Evolutionary conservation across 2,797 vertebrate genomes (phyloP).

Genomic region (Melanotaenia trifasciata): DNA sequence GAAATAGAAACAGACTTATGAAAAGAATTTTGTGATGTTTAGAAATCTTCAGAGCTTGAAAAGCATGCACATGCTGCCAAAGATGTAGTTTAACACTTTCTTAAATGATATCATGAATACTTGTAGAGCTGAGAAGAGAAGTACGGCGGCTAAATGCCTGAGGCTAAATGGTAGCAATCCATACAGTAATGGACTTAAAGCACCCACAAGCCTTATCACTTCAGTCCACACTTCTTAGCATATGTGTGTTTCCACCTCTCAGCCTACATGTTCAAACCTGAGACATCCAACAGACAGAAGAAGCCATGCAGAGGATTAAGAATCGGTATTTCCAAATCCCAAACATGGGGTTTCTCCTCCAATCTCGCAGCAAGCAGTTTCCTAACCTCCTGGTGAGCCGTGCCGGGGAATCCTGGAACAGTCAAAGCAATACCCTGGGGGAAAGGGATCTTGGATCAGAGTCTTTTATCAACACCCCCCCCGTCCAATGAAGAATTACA

Average conservation of each 20-base stretch:
- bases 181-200: conserved; percentile 73
- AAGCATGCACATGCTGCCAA: conserved; percentile 21
- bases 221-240: conserved; percentile 69
- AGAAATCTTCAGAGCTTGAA: conserved; percentile 1
- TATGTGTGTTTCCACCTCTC: conserved; percentile 58
- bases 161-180: conserved; percentile 70
- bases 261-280: conserved; percentile 78
- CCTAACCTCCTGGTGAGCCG: conserved; percentile 59
- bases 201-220: conserved; percentile 75
- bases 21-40: conserved; percentile 10
- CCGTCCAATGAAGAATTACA: background rate
- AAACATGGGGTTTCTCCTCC: conserved; percentile 54
- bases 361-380: conserved; percentile 58
- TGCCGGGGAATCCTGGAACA: conserved; percentile 74
- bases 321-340: conserved; percentile 73
- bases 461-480: conserved; percentile 51
- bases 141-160: conserved; percentile 62
- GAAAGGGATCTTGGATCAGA: conserved; percentile 51
- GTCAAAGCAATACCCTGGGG: conserved; percentile 65
- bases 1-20: background rate
- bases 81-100: conserved; percentile 47
- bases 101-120: conserved; percentile 45
- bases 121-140: conserved; percentile 41
- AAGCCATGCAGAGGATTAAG: conserved; percentile 73
- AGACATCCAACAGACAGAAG: conserved; percentile 62